A percentile compares a stretch with the other conserved stretches of the same genome.
Conservation (phyloP, 53 echinoderm and acorn worm genomes). For the Actinopyga echinites region DNA sequence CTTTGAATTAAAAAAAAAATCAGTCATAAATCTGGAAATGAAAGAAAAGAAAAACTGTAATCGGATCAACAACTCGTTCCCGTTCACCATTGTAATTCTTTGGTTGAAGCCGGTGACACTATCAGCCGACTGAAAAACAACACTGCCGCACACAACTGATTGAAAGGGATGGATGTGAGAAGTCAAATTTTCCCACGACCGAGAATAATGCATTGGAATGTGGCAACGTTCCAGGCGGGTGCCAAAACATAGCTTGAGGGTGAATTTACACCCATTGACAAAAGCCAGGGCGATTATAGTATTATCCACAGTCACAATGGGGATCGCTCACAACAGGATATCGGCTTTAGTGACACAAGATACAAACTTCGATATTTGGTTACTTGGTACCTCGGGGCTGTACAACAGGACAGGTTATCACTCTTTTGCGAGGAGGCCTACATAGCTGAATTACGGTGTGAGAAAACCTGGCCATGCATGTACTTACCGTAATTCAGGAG, state of each 20-base stretch:
- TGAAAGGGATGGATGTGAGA: conserved; percentile 1
- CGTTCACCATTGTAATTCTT: conserved; percentile 6
- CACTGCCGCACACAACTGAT: not conserved
- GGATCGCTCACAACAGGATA: conserved; percentile 11
- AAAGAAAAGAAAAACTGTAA: no score
- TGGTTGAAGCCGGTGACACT: conserved; percentile 14
- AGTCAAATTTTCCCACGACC: conserved; percentile 38
- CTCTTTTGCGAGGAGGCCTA: no score
- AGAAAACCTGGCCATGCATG: no score
- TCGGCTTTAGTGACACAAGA: conserved; percentile 5
- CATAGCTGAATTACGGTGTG: no score
- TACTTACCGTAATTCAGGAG: no score
- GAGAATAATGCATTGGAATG: conserved; percentile 30
- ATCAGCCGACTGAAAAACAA: conserved; percentile 6
- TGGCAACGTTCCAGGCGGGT: conserved; percentile 25
- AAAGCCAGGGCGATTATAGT: conserved; percentile 34
- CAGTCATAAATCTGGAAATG: no score
- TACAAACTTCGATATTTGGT: conserved; percentile 10
- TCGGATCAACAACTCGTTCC: no score
- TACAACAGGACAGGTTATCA: conserved; percentile 6
- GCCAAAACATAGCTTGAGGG: conserved; percentile 22
- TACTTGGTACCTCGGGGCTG: conserved; percentile 17
- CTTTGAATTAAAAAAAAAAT: no score
- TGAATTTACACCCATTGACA: conserved; percentile 33
- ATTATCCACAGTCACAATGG: conserved; percentile 13